A percentile compares a stretch with the other conserved stretches of the same genome.
These are phyloP conservation scores for Atethmia centrago DNA, from an alignment of 2,888 invertebrate genomes.

Conservation along the genomic window DNA sequence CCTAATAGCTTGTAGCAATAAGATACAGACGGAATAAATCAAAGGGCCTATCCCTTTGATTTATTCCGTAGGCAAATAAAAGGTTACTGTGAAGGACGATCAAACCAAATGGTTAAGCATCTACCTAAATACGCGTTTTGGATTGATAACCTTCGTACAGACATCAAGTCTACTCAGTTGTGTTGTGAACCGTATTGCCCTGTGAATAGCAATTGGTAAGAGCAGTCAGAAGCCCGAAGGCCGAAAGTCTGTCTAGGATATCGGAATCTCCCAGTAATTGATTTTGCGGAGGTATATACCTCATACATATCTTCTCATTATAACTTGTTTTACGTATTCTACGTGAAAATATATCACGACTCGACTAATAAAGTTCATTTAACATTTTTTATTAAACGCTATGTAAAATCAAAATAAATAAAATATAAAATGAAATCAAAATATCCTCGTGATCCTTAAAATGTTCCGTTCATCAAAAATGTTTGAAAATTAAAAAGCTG, in stretches of 20 bases:
- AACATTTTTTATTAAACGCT: not conserved
- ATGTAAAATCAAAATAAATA: not conserved
- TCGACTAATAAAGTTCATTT: not conserved
- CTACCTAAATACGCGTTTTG: not conserved
- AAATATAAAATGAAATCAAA: constrained; percentile 4
- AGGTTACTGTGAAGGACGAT: not conserved
- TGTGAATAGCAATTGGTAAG: constrained; percentile 37
- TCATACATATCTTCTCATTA: constrained; percentile 4
- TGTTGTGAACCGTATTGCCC: constrained; percentile 9
- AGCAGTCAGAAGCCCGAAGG: constrained; percentile 29
- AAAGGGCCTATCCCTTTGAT: no score
- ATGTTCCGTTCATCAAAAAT: constrained; percentile 44
- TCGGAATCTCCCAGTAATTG: constrained; percentile 37
- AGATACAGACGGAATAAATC: constrained; percentile 11
- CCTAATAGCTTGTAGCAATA: not conserved
- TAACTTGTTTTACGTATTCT: not conserved
- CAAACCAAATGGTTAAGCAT: not conserved
- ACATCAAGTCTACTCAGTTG: constrained; percentile 13
- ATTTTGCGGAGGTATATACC: constrained; percentile 21
- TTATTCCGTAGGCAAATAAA: not conserved
- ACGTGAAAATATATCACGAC: not conserved
- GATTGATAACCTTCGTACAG: not conserved
- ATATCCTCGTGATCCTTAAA: constrained; percentile 17
- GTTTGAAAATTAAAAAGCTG: constrained; percentile 62
- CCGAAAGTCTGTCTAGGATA: constrained; percentile 50